Conservation (phyloP, 2,113 vertebrate genomes). For the Tapirus terrestris region DNA sequence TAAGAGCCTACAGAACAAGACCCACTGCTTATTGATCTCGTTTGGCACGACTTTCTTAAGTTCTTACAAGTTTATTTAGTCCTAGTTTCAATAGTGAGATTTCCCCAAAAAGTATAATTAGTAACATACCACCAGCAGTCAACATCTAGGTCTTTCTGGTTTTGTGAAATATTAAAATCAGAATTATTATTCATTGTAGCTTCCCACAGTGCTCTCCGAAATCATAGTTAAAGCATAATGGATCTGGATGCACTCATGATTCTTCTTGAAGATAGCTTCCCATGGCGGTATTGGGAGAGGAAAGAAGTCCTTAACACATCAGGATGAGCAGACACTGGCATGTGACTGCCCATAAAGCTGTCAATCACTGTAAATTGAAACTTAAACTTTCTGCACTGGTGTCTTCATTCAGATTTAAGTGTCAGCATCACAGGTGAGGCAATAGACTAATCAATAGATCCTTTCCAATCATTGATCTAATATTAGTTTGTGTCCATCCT, state of each 20-base stretch:
- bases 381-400: background rate
- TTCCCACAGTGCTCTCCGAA: background rate
- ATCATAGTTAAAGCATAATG: background rate
- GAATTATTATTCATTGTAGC: background rate
- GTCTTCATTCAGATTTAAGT: background rate
- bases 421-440: background rate
- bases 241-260: background rate
- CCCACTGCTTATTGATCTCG: background rate
- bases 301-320: background rate
- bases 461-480: background rate
- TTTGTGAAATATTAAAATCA: slow-evolving; percentile 22
- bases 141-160: background rate
- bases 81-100: background rate
- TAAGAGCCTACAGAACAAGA: background rate
- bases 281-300: background rate
- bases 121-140: background rate
- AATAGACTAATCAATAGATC: background rate
- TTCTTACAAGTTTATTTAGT: background rate
- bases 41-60: background rate
- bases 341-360: background rate
- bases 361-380: background rate
- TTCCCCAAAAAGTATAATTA: background rate
- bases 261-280: background rate
- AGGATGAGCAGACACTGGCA: background rate
- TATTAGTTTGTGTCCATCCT: background rate